These are phyloP conservation scores for Cepaea hortensis DNA, from an alignment of 2,888 invertebrate genomes.

Conservation along the genomic window DNA sequence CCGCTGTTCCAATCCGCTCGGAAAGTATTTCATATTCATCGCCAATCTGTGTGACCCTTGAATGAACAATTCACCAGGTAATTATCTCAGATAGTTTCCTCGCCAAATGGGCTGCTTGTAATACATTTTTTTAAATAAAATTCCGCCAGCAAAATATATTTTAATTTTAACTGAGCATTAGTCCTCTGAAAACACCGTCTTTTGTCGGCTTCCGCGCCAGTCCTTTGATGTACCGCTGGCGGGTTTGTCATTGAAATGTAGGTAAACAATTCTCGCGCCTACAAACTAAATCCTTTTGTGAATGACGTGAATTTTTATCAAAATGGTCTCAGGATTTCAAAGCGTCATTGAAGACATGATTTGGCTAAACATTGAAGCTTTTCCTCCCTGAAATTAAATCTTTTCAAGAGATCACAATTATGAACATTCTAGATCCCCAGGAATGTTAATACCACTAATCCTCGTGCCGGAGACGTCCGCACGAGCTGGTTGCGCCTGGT, in stretches of 20 bases:
- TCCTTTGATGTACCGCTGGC: constrained; percentile 22
- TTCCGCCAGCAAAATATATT: neutral
- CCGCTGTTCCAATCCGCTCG: neutral
- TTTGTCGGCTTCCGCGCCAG: neutral
- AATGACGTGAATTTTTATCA: constrained; percentile 14
- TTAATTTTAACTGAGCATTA: neutral
- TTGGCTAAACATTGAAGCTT: constrained; percentile 3
- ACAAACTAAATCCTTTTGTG: neutral
- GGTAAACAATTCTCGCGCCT: constrained; percentile 17
- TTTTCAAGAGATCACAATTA: neutral
- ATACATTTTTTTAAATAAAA: constrained; percentile 11
- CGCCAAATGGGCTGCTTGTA: neutral
- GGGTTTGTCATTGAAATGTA: constrained; percentile 20
- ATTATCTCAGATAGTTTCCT: neutral
- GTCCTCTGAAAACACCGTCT: neutral
- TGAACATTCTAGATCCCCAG: neutral
- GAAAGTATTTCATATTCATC: neutral
- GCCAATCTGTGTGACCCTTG: neutral
- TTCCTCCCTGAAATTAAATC: constrained; percentile 10
- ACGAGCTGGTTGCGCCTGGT: neutral
- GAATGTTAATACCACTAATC: constrained; percentile 10
- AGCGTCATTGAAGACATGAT: constrained; percentile 1
- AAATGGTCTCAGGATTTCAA: neutral
- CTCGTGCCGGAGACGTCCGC: neutral
- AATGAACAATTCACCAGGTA: constrained; percentile 16